These are phyloP conservation scores for Drosophila kambysellisi DNA, from an alignment of 2,888 invertebrate genomes.

Conservation along the genomic window DNA sequence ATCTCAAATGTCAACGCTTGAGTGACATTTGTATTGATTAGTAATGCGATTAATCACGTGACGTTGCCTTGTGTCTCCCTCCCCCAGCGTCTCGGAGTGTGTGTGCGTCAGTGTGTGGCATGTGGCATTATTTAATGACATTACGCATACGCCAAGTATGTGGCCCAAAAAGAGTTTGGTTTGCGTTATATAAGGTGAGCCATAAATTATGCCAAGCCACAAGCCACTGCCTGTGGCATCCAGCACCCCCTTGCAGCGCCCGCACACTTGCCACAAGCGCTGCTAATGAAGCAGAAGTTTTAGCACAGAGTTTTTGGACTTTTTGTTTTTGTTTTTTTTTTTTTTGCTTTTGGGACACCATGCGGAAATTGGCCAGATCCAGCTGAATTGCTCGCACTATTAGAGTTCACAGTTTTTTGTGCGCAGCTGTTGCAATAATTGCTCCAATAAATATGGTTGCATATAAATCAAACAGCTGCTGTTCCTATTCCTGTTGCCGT, in stretches of 20 bases:
- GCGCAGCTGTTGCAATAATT: slow-evolving; percentile 57
- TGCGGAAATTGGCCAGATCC: slow-evolving; percentile 18
- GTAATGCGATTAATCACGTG: slow-evolving; percentile 76
- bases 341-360: slow-evolving; percentile 11
- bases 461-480: slow-evolving; percentile 62
- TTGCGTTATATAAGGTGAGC: slow-evolving; percentile 45
- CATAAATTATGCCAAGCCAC: slow-evolving; percentile 47
- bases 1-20: slow-evolving; percentile 75
- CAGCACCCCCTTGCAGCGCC: not conserved
- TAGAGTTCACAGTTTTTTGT: slow-evolving; percentile 29
- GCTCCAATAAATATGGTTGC: slow-evolving; percentile 48
- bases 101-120: slow-evolving; percentile 41
- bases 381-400: slow-evolving; percentile 24
- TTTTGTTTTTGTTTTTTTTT: not conserved
- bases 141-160: slow-evolving; percentile 63
- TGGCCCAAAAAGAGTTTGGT: slow-evolving; percentile 49
- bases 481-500: slow-evolving; percentile 36
- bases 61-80: slow-evolving; percentile 19
- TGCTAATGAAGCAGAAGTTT: slow-evolving; percentile 52
- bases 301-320: slow-evolving; percentile 12
- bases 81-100: slow-evolving; percentile 9
- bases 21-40: slow-evolving; percentile 78
- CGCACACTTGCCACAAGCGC: slow-evolving; percentile 19
- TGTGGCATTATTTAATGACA: slow-evolving; percentile 67
- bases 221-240: slow-evolving; percentile 44